phyloP scores from a whole-genome alignment of 2,888 invertebrate species.

The Ornithoptera priamus region DNA sequence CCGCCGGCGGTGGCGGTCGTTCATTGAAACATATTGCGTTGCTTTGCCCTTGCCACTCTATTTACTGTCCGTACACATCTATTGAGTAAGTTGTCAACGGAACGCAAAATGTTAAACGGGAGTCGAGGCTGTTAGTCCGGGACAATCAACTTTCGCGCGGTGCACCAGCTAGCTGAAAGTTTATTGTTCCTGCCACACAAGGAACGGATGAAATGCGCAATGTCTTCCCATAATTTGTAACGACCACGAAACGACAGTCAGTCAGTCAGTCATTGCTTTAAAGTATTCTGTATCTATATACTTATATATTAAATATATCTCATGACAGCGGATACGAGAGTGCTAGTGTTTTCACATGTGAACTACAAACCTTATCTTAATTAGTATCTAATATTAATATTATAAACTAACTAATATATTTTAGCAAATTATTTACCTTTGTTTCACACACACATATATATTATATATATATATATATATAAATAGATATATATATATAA shows the following conservation, averaged over 20 bases:
- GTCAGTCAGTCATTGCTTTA: constrained; percentile 62
- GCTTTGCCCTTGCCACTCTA: constrained; percentile 27
- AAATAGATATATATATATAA: constrained; percentile 42
- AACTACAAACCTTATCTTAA: constrained; percentile 73
- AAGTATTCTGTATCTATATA: constrained; percentile 71
- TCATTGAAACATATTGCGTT: constrained; percentile 38
- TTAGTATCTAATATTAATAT: constrained; percentile 72
- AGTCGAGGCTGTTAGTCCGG: constrained; percentile 63
- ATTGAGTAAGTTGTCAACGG: constrained; percentile 42
- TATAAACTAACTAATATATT: constrained; percentile 72
- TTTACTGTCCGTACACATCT: not conserved
- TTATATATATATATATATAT: no score
- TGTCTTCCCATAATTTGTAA: constrained; percentile 80
- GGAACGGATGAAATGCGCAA: constrained; percentile 81
- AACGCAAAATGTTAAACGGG: constrained; percentile 58
- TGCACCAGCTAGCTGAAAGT: constrained; percentile 45
- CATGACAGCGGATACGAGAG: constrained; percentile 74
- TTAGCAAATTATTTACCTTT: constrained; percentile 63
- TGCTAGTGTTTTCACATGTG: constrained; percentile 81
- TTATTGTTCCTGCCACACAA: constrained; percentile 69
- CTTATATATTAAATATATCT: constrained; percentile 72
- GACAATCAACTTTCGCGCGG: constrained; percentile 54
- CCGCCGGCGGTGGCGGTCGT: constrained; percentile 6
- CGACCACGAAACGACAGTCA: constrained; percentile 42
- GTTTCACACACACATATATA: constrained; percentile 42